phyloP scores from a whole-genome alignment of 2,797 vertebrate species.

The Cyclura pinguis region DNA sequence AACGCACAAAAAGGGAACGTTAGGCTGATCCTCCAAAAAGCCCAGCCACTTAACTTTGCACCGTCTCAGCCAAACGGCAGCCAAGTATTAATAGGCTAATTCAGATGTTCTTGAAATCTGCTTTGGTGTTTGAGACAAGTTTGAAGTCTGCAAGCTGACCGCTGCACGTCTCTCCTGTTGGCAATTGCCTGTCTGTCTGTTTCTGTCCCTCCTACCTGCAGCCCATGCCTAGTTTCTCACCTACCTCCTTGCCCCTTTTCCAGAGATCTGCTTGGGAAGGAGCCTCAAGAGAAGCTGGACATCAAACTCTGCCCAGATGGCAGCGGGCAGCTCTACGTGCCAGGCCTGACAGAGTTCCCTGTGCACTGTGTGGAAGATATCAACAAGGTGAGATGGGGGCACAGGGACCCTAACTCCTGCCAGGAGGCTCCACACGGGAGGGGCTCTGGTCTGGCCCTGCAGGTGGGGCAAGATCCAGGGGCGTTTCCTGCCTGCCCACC shows the following conservation, averaged over 20 bases:
- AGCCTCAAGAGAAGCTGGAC: slow-evolving; percentile 91
- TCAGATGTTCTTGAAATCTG: neutral
- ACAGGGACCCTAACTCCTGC: neutral
- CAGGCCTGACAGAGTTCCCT: slow-evolving; percentile 87
- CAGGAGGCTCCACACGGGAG: too few relatives aligned
- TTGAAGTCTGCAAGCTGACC: neutral
- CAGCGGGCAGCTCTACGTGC: slow-evolving; percentile 94
- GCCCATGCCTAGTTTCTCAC: neutral
- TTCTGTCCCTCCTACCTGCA: neutral
- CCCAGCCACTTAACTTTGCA: too few relatives aligned
- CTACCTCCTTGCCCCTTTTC: neutral
- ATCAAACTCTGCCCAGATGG: slow-evolving; percentile 95
- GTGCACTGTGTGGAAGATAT: slow-evolving; percentile 94
- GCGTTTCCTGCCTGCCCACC: too few relatives aligned
- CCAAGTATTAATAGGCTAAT: neutral
- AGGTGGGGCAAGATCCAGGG: too few relatives aligned
- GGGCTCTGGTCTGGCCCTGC: neutral
- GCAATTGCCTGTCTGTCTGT: neutral
- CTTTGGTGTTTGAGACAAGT: neutral
- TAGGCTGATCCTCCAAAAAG: neutral
- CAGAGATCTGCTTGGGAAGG: slow-evolving; percentile 93
- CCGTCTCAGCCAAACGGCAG: neutral
- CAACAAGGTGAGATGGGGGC: slow-evolving; percentile 84
- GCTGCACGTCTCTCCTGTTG: neutral
- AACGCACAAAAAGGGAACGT: neutral